These are phyloP conservation scores for Odontothrips loti DNA, from an alignment of 2,888 invertebrate genomes.

Conservation along the genomic window DNA sequence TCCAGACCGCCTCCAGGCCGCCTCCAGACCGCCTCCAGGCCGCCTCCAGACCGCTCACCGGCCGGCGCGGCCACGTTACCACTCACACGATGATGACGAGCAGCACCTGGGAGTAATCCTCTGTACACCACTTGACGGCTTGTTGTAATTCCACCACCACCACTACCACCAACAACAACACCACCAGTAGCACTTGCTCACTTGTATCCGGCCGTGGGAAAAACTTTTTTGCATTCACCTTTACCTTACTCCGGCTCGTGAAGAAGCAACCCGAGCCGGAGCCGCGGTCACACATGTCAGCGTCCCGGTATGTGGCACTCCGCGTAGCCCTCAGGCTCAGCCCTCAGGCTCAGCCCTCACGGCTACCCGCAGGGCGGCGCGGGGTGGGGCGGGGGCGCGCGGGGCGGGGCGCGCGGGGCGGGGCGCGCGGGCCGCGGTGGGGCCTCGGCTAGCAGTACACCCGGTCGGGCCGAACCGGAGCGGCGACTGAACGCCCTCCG, in stretches of 20 bases:
- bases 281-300: slow-evolving; percentile 63
- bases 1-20: no score
- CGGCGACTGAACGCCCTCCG: slow-evolving; percentile 30
- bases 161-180: neutral
- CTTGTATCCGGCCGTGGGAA: neutral
- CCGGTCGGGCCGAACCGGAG: slow-evolving; percentile 34
- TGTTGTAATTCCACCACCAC: neutral
- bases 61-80: neutral
- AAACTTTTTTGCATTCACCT: neutral
- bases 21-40: neutral
- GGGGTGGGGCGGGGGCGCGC: neutral
- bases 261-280: slow-evolving; percentile 65
- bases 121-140: neutral
- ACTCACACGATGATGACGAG: no score
- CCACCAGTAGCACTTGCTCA: neutral
- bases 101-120: no score
- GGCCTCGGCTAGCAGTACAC: slow-evolving; percentile 25
- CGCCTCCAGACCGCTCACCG: neutral
- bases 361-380: neutral
- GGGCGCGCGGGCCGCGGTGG: neutral
- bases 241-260: slow-evolving; percentile 44
- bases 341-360: neutral
- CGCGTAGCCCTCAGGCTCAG: neutral
- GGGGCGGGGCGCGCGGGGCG: neutral
- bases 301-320: neutral